Conservation (phyloP, 2,113 vertebrate species). For the Leiothrix lutea region DNA sequence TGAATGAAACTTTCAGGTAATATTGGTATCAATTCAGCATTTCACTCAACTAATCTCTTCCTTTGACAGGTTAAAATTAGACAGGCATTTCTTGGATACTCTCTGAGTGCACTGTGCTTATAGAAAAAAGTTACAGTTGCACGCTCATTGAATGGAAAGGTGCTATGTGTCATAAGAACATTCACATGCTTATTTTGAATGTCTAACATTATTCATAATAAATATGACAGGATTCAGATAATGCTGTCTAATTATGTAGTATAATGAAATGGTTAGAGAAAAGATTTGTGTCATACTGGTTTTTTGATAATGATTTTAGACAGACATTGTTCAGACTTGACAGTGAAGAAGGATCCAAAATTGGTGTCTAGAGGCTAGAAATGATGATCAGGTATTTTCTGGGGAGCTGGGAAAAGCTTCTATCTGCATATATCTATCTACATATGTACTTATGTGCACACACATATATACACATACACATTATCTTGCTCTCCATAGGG, state of each 20-base stretch:
- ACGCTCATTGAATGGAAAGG: background rate
- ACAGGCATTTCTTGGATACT: background rate
- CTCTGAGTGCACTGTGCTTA: background rate
- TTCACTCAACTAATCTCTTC: background rate
- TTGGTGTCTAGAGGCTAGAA: background rate
- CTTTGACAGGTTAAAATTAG: background rate
- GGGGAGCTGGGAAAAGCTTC: background rate
- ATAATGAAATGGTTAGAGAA: background rate
- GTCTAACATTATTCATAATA: background rate
- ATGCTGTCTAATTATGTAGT: background rate
- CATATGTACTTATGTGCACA: background rate
- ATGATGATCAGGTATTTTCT: background rate
- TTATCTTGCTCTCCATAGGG: background rate
- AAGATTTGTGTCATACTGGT: background rate
- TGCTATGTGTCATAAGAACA: background rate
- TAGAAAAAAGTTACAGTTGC: background rate
- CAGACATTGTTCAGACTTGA: background rate
- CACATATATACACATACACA: background rate
- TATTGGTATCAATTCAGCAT: background rate
- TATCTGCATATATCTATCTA: background rate
- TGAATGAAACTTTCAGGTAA: background rate
- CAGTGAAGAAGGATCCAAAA: background rate
- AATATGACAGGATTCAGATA: background rate
- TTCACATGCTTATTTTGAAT: background rate
- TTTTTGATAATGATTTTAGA: background rate